phyloP scores from a whole-genome alignment of 1,140 invertebrate species.

The Aphelinus atriplicis region DNA sequence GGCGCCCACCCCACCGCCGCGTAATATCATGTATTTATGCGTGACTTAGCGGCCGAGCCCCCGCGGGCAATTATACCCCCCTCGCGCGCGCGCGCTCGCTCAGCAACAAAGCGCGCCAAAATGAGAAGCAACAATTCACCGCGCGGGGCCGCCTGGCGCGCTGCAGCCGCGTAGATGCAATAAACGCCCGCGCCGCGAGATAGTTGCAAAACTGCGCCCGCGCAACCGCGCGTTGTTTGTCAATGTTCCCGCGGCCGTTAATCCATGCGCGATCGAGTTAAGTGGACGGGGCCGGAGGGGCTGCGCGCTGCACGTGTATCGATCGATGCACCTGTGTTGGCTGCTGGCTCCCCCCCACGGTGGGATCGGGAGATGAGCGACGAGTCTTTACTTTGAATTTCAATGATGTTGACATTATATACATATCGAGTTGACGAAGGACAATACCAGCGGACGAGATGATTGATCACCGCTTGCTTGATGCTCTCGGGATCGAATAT shows the following conservation, averaged over 20 bases:
- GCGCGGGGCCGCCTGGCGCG: background rate
- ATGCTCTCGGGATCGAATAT: no score
- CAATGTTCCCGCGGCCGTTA: slow-evolving; percentile 10
- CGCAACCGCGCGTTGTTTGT: slow-evolving; percentile 6
- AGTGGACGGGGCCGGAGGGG: no score
- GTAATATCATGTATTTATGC: slow-evolving; percentile 68
- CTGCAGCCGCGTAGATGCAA: slow-evolving; percentile 10
- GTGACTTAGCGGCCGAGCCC: slow-evolving; percentile 59
- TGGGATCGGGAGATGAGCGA: no score
- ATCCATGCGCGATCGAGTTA: background rate
- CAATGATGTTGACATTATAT: no score
- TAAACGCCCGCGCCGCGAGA: slow-evolving; percentile 23
- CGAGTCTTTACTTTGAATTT: no score
- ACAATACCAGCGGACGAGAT: no score
- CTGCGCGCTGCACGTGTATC: no score
- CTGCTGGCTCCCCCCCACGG: no score
- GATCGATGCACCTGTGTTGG: background rate
- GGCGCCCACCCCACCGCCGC: no score
- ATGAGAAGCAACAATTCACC: slow-evolving; percentile 38
- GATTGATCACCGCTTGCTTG: no score
- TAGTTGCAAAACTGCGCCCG: slow-evolving; percentile 17
- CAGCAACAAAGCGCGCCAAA: slow-evolving; percentile 19
- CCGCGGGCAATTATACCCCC: slow-evolving; percentile 61
- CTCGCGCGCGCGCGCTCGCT: slow-evolving; percentile 28
- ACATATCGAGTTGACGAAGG: no score